Evolutionary conservation across 2,888 invertebrate genomes (phyloP).

Genomic region (Xanthia togata): DNA sequence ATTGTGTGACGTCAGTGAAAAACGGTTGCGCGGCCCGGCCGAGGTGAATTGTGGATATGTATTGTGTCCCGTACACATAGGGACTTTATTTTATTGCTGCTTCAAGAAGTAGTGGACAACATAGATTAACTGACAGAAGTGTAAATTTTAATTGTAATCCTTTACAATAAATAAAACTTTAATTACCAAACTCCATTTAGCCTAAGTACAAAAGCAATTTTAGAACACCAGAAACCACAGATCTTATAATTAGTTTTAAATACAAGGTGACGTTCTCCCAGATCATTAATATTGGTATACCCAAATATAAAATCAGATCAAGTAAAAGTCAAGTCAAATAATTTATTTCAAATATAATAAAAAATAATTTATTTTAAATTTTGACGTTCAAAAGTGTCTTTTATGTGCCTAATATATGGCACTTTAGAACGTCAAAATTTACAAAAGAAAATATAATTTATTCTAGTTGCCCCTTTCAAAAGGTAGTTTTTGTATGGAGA

Average conservation of each 20-base stretch:
- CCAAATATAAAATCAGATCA: too few species aligned
- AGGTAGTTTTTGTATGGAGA: too few species aligned
- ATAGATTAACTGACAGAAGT: background rate
- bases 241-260: background rate
- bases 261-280: background rate
- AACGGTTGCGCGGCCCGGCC: conserved; percentile 14
- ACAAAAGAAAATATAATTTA: too few species aligned
- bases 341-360: too few species aligned
- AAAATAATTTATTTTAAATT: too few species aligned
- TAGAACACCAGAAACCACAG: background rate
- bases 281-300: background rate
- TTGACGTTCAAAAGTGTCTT: too few species aligned
- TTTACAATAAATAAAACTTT: too few species aligned
- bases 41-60: conserved; percentile 38
- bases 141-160: background rate
- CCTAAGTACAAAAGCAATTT: background rate
- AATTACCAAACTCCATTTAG: background rate
- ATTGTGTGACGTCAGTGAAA: conserved; percentile 46
- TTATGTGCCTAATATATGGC: too few species aligned
- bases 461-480: too few species aligned
- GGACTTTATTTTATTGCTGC: conserved; percentile 28
- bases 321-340: too few species aligned
- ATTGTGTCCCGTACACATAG: conserved; percentile 34
- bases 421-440: too few species aligned
- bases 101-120: conserved; percentile 26